Percentiles rank a stretch among this genome's conserved stretches.
phyloP scores from a whole-genome alignment of 2,797 vertebrate species.

The Chaunax sp. region DNA sequence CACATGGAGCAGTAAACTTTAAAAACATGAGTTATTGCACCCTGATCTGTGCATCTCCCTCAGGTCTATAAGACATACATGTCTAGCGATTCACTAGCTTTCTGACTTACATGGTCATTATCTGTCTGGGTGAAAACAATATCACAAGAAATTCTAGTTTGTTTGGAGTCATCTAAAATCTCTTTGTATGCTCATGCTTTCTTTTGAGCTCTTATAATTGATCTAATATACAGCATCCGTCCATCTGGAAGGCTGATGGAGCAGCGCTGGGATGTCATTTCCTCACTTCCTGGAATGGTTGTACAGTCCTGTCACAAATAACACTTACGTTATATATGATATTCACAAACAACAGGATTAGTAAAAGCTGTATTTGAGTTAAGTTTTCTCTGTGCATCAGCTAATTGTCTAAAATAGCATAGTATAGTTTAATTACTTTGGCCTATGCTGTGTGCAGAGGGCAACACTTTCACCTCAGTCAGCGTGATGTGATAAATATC shows the following conservation, averaged over 20 bases:
- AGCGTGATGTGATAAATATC: slow-evolving; percentile 37
- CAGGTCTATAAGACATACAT: slow-evolving; percentile 30
- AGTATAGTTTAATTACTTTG: slow-evolving; percentile 53
- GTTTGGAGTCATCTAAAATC: background rate
- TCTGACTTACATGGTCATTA: background rate
- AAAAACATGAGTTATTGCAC: slow-evolving; percentile 8
- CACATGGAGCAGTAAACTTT: slow-evolving; percentile 26
- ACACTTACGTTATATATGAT: background rate
- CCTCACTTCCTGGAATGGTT: no score
- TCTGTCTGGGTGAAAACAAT: slow-evolving; percentile 6
- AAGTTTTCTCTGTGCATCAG: slow-evolving; percentile 15
- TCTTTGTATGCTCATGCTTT: no score
- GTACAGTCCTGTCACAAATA: no score
- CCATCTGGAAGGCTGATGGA: no score
- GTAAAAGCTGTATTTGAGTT: background rate
- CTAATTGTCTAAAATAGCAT: slow-evolving; percentile 44
- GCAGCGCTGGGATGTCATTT: no score
- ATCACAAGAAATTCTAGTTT: slow-evolving; percentile 28
- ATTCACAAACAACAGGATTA: background rate
- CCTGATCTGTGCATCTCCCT: slow-evolving; percentile 10
- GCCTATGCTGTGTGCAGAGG: slow-evolving; percentile 20
- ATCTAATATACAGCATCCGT: no score
- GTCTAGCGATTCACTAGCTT: slow-evolving; percentile 10
- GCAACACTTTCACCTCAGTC: slow-evolving; percentile 29
- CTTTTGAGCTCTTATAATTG: no score